Evolutionary conservation across 2,888 invertebrate genomes (phyloP), one percentile per base, ranked within the genome.

Genomic region (Eupithecia inturbata): DNA sequence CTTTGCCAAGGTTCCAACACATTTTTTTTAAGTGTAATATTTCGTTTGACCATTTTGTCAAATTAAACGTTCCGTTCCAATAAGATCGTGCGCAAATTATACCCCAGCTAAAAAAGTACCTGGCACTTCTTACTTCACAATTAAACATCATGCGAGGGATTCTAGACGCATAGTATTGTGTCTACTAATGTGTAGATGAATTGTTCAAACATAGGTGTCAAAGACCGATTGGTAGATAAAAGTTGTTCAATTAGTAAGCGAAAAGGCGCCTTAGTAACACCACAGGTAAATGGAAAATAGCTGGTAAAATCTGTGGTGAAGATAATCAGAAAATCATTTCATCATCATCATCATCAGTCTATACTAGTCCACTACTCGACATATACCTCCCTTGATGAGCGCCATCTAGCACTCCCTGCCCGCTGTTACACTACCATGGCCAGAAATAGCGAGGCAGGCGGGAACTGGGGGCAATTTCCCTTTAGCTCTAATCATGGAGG

Each of bases 161-260:
- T 26, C n/a, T 22, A 36, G 39, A 66, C 26, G 22, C 12, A 39
- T 16, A 41, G n/a, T 7, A 39, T 36, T 22, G 31, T 31, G 66
- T 66, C 36, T 33, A 64, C n/a, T 33, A 63, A 64, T 64, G 66
- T 66, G 39, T 66, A n/a, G 39, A 66, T 66, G 39, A 36, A 82
- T 87, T 87, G 85, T 85, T 82, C 85, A 90, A 91, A 90, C 85
- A 88, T 83, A 80, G 80, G 87, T 89, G 93, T 93, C 93, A 92
- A 92, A 92, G 92, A 92, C 92, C 93, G 91, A 91, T 66, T 66
- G 66, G 39, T 89, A 89, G 73, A 81, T 91, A 90, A 90, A 91
- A 93, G 92, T 92, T 77, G 82, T 91, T 90, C 90, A 92, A 92
- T 92, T 92, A 91, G 90, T 89, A 87, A 87, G 88, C 76, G 26